These are phyloP conservation scores for Acanthurus leucopareius DNA, from an alignment of 2,797 vertebrate genomes.

Conservation along the genomic window DNA sequence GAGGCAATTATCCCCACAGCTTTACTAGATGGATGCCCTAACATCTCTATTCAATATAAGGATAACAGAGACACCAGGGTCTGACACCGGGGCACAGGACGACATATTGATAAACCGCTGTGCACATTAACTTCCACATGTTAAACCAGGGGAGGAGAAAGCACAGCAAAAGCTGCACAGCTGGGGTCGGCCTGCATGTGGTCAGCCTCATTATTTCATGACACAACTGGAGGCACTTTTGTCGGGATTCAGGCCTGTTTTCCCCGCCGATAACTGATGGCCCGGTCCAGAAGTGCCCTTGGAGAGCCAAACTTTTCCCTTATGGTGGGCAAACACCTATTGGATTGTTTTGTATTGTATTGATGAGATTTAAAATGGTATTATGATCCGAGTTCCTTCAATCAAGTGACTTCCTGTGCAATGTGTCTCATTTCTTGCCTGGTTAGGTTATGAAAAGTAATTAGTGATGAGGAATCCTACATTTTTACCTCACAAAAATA, in stretches of 20 bases:
- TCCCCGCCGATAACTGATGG: background rate
- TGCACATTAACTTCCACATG: background rate
- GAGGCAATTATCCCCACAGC: slow-evolving; percentile 65
- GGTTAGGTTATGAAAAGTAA: too few species aligned
- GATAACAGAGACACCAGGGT: slow-evolving; percentile 29
- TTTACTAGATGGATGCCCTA: slow-evolving; percentile 39
- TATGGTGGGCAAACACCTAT: too few species aligned
- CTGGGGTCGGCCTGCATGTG: slow-evolving; percentile 13
- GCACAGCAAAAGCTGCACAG: slow-evolving; percentile 30
- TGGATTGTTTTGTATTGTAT: too few species aligned
- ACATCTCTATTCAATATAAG: slow-evolving; percentile 40
- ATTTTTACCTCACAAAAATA: too few species aligned
- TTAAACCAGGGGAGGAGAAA: slow-evolving; percentile 18
- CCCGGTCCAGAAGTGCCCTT: too few species aligned
- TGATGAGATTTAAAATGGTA: too few species aligned
- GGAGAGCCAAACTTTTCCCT: too few species aligned
- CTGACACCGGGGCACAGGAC: slow-evolving; percentile 25
- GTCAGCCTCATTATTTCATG: slow-evolving; percentile 47
- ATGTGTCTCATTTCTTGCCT: too few species aligned
- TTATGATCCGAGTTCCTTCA: too few species aligned
- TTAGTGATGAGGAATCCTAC: too few species aligned
- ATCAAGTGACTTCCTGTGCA: too few species aligned
- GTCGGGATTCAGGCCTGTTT: background rate
- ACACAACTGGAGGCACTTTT: slow-evolving; percentile 10
- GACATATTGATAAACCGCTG: slow-evolving; percentile 5